These are phyloP conservation scores for Eubasilissa splendida DNA, from an alignment of 2,888 invertebrate species.

Conservation along the genomic window DNA sequence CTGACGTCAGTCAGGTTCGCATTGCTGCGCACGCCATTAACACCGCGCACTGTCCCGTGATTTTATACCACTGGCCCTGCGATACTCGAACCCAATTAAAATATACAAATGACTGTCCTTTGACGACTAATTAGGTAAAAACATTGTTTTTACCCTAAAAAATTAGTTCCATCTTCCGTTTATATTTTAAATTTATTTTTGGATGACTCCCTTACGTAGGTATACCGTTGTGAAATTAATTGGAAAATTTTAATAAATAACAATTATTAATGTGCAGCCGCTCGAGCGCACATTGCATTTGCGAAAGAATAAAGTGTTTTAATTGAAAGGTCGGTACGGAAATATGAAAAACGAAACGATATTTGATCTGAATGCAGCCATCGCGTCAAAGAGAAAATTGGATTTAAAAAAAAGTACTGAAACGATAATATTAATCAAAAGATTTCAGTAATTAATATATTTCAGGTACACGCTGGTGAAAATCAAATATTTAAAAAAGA, in stretches of 20 bases:
- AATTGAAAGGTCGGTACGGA: constrained; percentile 45
- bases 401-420: not conserved
- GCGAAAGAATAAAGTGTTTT: constrained; percentile 52
- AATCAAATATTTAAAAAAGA: no score
- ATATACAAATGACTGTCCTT: not conserved
- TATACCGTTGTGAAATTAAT: constrained; percentile 48
- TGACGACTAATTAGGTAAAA: not conserved
- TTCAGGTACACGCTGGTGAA: not conserved
- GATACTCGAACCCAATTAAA: constrained; percentile 26
- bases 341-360: not conserved
- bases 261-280: constrained; percentile 55
- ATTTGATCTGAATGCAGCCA: constrained; percentile 12
- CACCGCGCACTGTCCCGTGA: no score
- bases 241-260: constrained; percentile 59
- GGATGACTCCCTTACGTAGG: not conserved
- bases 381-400: constrained; percentile 14
- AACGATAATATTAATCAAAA: not conserved
- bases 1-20: no score
- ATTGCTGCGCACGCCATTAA: no score
- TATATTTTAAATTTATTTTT: constrained; percentile 21
- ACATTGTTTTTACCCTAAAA: constrained; percentile 2
- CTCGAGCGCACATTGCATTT: constrained; percentile 47
- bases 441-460: not conserved
- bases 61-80: no score
- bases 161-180: not conserved